phyloP scores from a whole-genome alignment of 64 coral and sea anemone genomes.

The Hydrozoanthus tunicans region DNA sequence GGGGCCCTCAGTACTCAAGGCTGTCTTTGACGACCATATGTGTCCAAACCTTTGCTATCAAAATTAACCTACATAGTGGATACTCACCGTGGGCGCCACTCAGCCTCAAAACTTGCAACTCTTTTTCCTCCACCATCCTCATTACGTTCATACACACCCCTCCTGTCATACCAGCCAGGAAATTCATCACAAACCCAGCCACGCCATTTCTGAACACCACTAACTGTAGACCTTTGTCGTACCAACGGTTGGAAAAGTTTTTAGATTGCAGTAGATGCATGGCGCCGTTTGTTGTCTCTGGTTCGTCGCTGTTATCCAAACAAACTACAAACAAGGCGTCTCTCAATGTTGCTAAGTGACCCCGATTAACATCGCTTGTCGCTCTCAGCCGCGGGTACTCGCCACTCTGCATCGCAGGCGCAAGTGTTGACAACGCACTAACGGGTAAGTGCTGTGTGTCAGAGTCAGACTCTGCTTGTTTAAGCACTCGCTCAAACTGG shows the following conservation, averaged over 20 bases:
- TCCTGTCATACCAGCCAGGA: conserved; percentile 20
- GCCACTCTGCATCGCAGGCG: conserved; percentile 29
- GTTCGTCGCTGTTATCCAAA: conserved; percentile 58
- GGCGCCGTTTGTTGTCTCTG: conserved; percentile 67
- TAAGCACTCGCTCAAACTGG: conserved; percentile 59
- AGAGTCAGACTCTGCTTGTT: background rate
- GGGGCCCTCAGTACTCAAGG: no score
- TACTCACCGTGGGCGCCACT: background rate
- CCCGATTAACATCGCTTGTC: conserved; percentile 40
- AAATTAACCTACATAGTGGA: no score
- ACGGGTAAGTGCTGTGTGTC: conserved; percentile 9
- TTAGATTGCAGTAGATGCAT: conserved; percentile 74
- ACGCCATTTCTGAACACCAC: conserved; percentile 28
- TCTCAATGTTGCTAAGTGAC: conserved; percentile 55
- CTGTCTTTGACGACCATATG: no score
- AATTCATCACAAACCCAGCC: conserved; percentile 41
- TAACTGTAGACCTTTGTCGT: conserved; percentile 39
- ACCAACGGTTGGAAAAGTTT: conserved; percentile 84
- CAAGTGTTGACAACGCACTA: conserved; percentile 64
- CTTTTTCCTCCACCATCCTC: conserved; percentile 25
- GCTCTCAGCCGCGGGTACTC: conserved; percentile 64
- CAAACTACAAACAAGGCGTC: conserved; percentile 80
- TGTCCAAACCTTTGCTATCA: no score
- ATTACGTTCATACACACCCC: conserved; percentile 25
- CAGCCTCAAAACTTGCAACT: background rate